Evolutionary conservation across 1,140 invertebrate genomes (phyloP).

Genomic region (Camponotus floridanus): DNA sequence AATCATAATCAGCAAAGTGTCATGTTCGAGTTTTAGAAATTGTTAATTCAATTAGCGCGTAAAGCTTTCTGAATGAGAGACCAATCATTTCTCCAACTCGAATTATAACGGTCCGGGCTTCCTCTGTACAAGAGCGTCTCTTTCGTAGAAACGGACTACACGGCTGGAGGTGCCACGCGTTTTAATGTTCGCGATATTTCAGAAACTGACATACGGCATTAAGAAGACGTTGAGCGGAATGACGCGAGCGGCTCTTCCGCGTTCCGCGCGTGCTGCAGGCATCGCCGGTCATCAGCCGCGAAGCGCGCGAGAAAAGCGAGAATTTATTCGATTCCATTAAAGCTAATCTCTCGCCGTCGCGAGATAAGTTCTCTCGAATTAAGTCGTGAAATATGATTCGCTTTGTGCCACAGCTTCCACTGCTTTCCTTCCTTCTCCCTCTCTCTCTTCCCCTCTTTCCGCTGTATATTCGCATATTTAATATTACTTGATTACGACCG

Average conservation of each 20-base stretch:
- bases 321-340: conserved; percentile 61
- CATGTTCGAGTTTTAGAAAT: neutral
- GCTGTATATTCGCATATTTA: conserved; percentile 50
- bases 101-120: neutral
- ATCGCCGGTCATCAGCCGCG: conserved; percentile 2
- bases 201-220: conserved; percentile 32
- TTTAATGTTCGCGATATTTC: conserved; percentile 38
- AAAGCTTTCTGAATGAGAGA: neutral
- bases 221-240: conserved; percentile 28
- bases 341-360: conserved; percentile 54
- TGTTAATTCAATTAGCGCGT: neutral
- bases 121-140: neutral
- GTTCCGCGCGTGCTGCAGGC: conserved; percentile 19
- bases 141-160: neutral
- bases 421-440: too few species aligned
- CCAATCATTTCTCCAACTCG: neutral
- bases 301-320: conserved; percentile 40
- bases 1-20: neutral
- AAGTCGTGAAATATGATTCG: conserved; percentile 57
- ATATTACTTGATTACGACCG: conserved; percentile 19
- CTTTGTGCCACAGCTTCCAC: conserved; percentile 41
- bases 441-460: neutral
- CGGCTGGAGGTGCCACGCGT: neutral
- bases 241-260: conserved; percentile 24
- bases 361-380: conserved; percentile 61